These are phyloP conservation scores for Chorisops tibialis DNA, from an alignment of 2,888 invertebrate genomes.

Conservation along the genomic window DNA sequence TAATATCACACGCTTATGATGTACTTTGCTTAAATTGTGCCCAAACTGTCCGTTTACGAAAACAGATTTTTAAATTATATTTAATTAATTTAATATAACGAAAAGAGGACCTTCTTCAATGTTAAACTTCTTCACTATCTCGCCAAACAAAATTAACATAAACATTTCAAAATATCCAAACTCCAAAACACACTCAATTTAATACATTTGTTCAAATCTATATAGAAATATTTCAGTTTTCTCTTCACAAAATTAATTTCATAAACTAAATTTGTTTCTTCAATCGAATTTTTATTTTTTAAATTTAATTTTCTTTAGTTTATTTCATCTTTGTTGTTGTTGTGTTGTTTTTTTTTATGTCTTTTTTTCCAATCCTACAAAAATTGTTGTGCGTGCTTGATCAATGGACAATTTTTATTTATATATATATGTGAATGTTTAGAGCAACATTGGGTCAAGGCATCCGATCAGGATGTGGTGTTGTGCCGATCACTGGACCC, in stretches of 20 bases:
- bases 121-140: too few relatives aligned
- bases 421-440: constrained; percentile 44
- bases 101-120: too few relatives aligned
- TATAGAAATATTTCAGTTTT: constrained; percentile 9
- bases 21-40: too few relatives aligned
- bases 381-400: constrained; percentile 24
- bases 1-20: too few relatives aligned
- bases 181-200: neutral
- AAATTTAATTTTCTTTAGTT: constrained; percentile 24
- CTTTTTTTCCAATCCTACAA: constrained; percentile 30
- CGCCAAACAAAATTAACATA: neutral
- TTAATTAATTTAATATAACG: too few relatives aligned
- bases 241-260: constrained; percentile 10
- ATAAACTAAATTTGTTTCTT: too few relatives aligned
- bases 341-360: too few relatives aligned
- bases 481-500: constrained; percentile 52
- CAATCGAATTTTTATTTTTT: constrained; percentile 10
- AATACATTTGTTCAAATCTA: too few relatives aligned
- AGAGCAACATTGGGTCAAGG: constrained; percentile 54
- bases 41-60: too few relatives aligned
- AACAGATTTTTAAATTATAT: too few relatives aligned
- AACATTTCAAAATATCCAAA: neutral
- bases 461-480: constrained; percentile 52
- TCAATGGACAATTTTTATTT: constrained; percentile 15
- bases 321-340: constrained; percentile 32